These are phyloP conservation scores for Drosophila cognata DNA, from an alignment of 2,888 invertebrate genomes.

Conservation along the genomic window DNA sequence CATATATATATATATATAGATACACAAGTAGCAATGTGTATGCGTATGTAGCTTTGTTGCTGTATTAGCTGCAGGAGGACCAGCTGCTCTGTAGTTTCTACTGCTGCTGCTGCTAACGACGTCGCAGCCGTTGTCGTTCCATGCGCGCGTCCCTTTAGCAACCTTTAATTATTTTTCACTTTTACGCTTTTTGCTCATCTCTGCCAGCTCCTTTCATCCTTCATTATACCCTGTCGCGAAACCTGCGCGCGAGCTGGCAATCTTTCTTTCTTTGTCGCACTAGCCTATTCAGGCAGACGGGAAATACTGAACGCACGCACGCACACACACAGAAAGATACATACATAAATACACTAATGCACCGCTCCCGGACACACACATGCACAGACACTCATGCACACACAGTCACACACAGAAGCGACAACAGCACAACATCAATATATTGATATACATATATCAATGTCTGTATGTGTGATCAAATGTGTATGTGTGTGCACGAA, in stretches of 20 bases:
- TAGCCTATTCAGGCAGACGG: conserved; percentile 56
- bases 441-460: conserved; percentile 77
- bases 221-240: conserved; percentile 60
- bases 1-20: conserved; percentile 10
- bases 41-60: conserved; percentile 45
- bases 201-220: conserved; percentile 75
- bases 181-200: conserved; percentile 75
- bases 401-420: conserved; percentile 43
- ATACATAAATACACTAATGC: conserved; percentile 57
- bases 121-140: conserved; percentile 18
- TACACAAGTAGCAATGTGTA: conserved; percentile 10
- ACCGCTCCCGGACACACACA: conserved; percentile 59
- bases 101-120: conserved; percentile 29
- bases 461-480: conserved; percentile 66
- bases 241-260: conserved; percentile 70
- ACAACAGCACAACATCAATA: conserved; percentile 75
- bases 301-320: conserved; percentile 51
- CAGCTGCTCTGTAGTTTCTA: conserved; percentile 51
- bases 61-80: conserved; percentile 51
- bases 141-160: conserved; percentile 52
- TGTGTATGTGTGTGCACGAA: conserved; percentile 64
- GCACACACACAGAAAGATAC: conserved; percentile 26
- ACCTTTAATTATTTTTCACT: conserved; percentile 80
- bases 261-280: conserved; percentile 51
- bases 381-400: conserved; percentile 20